Base-by-base conservation (phyloP, 1,140 invertebrate species). In the Ceratina japonica region DNA sequence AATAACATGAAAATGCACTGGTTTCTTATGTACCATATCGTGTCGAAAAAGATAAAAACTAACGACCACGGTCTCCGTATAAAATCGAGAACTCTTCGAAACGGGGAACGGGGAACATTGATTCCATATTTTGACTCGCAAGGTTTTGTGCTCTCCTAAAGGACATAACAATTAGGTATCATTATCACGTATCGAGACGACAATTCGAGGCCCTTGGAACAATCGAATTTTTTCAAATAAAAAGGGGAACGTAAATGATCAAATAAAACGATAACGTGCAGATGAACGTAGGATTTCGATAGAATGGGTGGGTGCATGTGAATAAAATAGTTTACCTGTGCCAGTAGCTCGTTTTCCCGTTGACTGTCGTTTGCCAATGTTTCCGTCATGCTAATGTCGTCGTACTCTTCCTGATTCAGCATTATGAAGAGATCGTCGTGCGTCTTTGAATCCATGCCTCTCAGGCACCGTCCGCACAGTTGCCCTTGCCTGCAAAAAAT, bases 391-490 rank as follows among this genome's bases (percentile, higher is more conserved):
- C 94, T 95, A 64, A 94, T 93, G 80, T 97, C 96, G 63, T 96
- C 96, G 70, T 95, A 96, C n/a, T 94, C 94, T 66, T 96, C 94
- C 12, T 95, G 95, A 49, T 95, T 95, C 31, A 95, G 91, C 83
- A 96, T 94, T 10, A 95, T 93, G 0, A 95, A 95, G 82, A 95
- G 93, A 81, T 96, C 95, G 76, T 96, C 95, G 22, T 89, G 90
- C 0, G 89, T 86, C 3, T 91, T 92, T 18, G 93, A 91, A 66
- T 96, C 96, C 58, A 95, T 93, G 49, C 93, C 93, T 44, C 96
- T 93, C 31, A 97, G 92, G 88, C 97, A 97, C 81, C 96, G 94
- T 74, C 95, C 94, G 87, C 96, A 97, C 74, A 97, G 92, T 87
- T 96, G 95, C 4, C 96, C 96, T 93, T 96, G 95, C 88, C 96